These are phyloP conservation scores for Autographa pulchrina DNA, from an alignment of 2,888 invertebrate species.

Conservation along the genomic window DNA sequence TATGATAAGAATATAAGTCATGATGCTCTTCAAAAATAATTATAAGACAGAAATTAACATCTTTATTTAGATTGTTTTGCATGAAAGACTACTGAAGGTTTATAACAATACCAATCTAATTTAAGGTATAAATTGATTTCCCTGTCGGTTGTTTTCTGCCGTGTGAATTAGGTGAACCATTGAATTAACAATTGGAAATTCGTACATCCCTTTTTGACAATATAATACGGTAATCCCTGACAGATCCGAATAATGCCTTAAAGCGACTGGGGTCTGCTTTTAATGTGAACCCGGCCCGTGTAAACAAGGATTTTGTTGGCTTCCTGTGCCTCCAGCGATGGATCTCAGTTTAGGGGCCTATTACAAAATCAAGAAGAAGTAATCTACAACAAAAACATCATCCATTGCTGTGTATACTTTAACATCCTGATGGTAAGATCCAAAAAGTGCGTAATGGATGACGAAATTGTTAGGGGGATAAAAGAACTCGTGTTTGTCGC, in stretches of 20 bases:
- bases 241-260: conserved; percentile 77
- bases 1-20: too few species aligned
- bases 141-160: background rate
- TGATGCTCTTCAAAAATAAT: too few species aligned
- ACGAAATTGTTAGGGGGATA: background rate
- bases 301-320: conserved; percentile 84
- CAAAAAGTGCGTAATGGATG: conserved; percentile 27
- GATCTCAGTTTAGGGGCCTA: conserved; percentile 39
- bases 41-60: too few species aligned
- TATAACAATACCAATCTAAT: background rate
- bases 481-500: conserved; percentile 19
- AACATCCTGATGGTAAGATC: rapidly evolving
- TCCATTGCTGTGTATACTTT: conserved; percentile 27
- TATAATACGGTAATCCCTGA: conserved; percentile 70
- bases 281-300: conserved; percentile 78
- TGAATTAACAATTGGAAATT: conserved; percentile 34
- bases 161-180: conserved; percentile 5
- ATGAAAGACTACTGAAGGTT: too few species aligned
- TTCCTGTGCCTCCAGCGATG: conserved; percentile 69
- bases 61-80: too few species aligned
- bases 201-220: conserved; percentile 65
- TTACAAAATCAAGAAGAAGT: background rate
- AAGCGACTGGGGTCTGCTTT: conserved; percentile 78
- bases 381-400: background rate
- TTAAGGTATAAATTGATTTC: background rate